These are phyloP conservation scores for Lucinisca nassula DNA, from an alignment of 2,888 invertebrate genomes.

Conservation along the genomic window DNA sequence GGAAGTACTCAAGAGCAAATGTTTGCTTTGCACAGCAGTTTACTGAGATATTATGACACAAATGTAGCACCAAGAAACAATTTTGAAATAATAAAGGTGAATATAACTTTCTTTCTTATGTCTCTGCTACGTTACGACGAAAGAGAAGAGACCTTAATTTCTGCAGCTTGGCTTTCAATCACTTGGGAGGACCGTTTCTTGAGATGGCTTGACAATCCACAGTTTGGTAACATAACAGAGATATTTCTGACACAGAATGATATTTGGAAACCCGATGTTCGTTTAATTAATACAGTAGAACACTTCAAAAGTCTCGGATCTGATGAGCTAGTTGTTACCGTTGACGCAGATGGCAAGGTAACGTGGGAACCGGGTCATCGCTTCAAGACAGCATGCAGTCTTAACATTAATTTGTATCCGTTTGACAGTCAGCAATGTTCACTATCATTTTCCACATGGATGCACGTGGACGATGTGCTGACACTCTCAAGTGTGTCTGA, in stretches of 20 bases:
- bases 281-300: not conserved
- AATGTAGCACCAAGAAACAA: not conserved
- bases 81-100: not conserved
- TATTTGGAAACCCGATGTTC: not conserved
- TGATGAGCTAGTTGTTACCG: not conserved
- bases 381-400: not conserved
- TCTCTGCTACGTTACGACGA: not conserved
- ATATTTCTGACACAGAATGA: not conserved
- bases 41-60: not conserved
- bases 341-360: not conserved
- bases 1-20: no score
- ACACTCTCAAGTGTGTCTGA: no score
- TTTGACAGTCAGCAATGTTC: not conserved
- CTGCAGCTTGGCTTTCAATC: not conserved
- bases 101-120: not conserved
- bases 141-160: not conserved
- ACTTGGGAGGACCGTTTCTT: not conserved
- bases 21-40: no score
- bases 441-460: not conserved
- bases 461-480: not conserved
- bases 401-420: not conserved
- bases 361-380: not conserved
- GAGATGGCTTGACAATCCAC: not conserved
- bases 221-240: not conserved
- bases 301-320: not conserved